Evolutionary conservation across 1,140 invertebrate species (phyloP).

Genomic region (Drosophila paulistorum): DNA sequence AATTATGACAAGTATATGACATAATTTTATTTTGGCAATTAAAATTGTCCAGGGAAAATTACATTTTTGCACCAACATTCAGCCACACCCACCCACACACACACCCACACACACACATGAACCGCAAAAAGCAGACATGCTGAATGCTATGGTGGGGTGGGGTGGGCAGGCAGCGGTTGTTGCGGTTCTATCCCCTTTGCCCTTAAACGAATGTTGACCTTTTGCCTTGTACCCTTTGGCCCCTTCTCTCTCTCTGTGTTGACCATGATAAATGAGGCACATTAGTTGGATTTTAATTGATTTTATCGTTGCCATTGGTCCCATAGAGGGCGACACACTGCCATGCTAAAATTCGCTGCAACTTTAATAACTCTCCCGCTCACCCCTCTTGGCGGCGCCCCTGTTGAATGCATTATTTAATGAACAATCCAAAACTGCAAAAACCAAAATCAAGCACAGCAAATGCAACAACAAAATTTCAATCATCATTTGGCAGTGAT

Average conservation of each 20-base stretch:
- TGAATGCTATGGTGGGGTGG: neutral
- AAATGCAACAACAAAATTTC: slow-evolving; percentile 4
- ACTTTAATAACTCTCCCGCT: no score
- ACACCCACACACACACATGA: slow-evolving; percentile 9
- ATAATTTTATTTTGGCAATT: slow-evolving; percentile 74
- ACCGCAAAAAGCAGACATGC: slow-evolving; percentile 35
- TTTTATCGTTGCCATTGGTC: slow-evolving; percentile 55
- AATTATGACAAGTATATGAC: slow-evolving; percentile 59
- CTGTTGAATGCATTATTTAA: slow-evolving; percentile 26
- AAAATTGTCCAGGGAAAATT: slow-evolving; percentile 67
- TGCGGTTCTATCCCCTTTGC: slow-evolving; percentile 13
- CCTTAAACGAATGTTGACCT: slow-evolving; percentile 51
- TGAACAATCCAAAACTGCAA: slow-evolving; percentile 14
- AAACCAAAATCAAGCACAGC: neutral
- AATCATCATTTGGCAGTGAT: neutral
- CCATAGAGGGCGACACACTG: slow-evolving; percentile 6
- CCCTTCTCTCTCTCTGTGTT: slow-evolving; percentile 3
- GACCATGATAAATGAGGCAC: slow-evolving; percentile 71
- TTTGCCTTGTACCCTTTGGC: neutral
- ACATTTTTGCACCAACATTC: slow-evolving; percentile 43
- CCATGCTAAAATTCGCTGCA: neutral
- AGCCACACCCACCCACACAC: neutral
- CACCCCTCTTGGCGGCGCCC: neutral
- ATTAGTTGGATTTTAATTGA: slow-evolving; percentile 81
- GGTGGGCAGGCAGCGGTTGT: neutral